A percentile compares a stretch with the other conserved stretches of the same genome.
phyloP scores from a whole-genome alignment of 1,140 invertebrate genomes.

The Plodia interpunctella region DNA sequence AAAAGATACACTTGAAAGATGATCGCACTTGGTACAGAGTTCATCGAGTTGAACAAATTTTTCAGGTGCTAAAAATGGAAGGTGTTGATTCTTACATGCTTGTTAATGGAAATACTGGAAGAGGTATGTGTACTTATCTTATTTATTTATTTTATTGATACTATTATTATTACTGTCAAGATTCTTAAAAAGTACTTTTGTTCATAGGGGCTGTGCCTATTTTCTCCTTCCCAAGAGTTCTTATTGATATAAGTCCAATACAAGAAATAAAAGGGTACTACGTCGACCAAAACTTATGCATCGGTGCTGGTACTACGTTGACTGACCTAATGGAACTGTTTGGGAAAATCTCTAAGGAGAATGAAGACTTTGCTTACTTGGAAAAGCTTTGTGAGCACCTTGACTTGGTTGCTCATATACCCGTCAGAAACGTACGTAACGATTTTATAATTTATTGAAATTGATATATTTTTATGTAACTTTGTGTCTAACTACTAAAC shows the following conservation, averaged over 20 bases:
- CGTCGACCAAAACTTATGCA: slow-evolving; percentile 78
- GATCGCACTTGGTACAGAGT: slow-evolving; percentile 52
- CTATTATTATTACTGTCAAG: no score
- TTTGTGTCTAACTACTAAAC: no score
- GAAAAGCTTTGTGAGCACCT: slow-evolving; percentile 79
- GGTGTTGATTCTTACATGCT: slow-evolving; percentile 70
- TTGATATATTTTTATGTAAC: slow-evolving; percentile 77
- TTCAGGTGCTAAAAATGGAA: slow-evolving; percentile 75
- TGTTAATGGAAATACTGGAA: slow-evolving; percentile 77
- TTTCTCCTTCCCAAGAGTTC: slow-evolving; percentile 66
- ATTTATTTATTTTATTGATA: slow-evolving; percentile 2
- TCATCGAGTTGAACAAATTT: slow-evolving; percentile 44
- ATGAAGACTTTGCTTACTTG: slow-evolving; percentile 77
- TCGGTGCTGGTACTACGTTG: slow-evolving; percentile 82
- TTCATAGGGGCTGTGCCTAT: slow-evolving; percentile 50
- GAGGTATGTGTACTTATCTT: neutral
- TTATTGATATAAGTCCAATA: slow-evolving; percentile 82
- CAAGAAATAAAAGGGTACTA: slow-evolving; percentile 79
- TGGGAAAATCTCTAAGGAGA: slow-evolving; percentile 28
- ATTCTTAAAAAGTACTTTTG: no score
- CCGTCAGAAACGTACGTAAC: slow-evolving; percentile 82
- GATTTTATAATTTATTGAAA: slow-evolving; percentile 76
- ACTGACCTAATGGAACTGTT: slow-evolving; percentile 81
- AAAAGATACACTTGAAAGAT: slow-evolving; percentile 49
- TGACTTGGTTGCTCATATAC: slow-evolving; percentile 81